phyloP scores from a whole-genome alignment of 2,113 vertebrate species.

The Semnornis frantzii region DNA sequence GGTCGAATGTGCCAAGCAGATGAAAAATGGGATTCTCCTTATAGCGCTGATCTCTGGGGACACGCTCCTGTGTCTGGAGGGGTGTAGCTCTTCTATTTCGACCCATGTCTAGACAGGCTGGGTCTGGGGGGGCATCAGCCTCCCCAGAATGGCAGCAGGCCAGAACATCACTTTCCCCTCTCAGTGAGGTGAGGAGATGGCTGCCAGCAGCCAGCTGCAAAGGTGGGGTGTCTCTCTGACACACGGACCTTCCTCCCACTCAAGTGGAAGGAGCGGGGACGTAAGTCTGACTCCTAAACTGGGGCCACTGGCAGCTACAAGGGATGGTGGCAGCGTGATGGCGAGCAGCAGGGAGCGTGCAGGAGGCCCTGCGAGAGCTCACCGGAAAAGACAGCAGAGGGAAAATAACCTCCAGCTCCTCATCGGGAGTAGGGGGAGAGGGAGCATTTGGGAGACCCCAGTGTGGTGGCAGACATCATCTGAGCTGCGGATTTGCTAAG shows the following conservation, averaged over 20 bases:
- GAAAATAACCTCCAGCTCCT: background rate
- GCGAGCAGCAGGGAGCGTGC: background rate
- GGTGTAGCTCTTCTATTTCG: background rate
- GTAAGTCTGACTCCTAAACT: background rate
- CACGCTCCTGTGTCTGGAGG: fast-evolving
- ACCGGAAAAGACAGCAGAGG: background rate
- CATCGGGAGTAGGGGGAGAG: background rate
- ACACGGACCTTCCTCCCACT: background rate
- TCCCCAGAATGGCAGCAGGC: background rate
- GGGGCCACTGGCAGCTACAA: background rate
- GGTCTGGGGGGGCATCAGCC: background rate
- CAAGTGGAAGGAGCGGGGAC: background rate
- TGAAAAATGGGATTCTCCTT: background rate
- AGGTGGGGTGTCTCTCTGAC: background rate
- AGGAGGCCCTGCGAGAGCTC: background rate
- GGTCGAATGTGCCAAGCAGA: background rate
- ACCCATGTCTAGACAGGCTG: conserved; percentile 23
- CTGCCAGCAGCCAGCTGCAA: background rate
- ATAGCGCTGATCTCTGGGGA: background rate
- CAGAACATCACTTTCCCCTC: background rate
- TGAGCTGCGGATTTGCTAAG: background rate
- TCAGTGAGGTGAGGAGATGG: background rate
- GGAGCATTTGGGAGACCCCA: background rate
- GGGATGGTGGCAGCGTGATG: background rate
- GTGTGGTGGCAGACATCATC: background rate